Evolutionary conservation across 2,888 invertebrate species (phyloP).

Genomic region (Platerodrilus igneus): DNA sequence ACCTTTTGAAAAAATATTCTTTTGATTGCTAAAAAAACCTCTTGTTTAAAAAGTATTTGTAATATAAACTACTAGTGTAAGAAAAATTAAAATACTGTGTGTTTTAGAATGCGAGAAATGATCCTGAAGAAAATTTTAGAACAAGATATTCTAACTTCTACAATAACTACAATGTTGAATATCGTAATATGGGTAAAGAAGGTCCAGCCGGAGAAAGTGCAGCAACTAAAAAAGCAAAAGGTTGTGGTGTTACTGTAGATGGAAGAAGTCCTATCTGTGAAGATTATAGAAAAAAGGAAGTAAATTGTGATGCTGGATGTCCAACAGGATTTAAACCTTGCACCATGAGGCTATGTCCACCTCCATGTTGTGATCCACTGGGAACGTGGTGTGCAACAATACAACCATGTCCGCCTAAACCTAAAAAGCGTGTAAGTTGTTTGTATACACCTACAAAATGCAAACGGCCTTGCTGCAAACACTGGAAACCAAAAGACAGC

Average conservation of each 20-base stretch:
- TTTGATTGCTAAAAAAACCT: no score
- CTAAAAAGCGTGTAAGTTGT: conserved; percentile 32
- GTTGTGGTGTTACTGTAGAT: conserved; percentile 28
- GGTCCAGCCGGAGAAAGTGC: no score
- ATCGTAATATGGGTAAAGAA: conserved; percentile 29
- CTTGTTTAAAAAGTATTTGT: no score
- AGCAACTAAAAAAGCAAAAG: no score
- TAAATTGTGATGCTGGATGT: conserved; percentile 27
- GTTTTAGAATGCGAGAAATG: not conserved
- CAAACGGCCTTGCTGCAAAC: conserved; percentile 42
- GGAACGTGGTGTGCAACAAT: conserved; percentile 42
- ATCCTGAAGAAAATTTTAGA: conserved; percentile 13
- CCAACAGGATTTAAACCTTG: conserved; percentile 45
- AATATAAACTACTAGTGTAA: no score
- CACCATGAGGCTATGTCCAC: conserved; percentile 40
- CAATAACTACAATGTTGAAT: conserved; percentile 43
- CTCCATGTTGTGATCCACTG: conserved; percentile 40
- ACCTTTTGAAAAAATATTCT: no score
- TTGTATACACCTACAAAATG: conserved; percentile 36
- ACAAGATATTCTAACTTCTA: conserved; percentile 40
- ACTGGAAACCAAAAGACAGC: conserved; percentile 42
- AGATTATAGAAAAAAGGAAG: conserved; percentile 26
- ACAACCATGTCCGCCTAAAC: conserved; percentile 41
- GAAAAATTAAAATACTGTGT: not conserved
- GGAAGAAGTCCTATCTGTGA: conserved; percentile 36